Evolutionary conservation across 1,140 invertebrate species (phyloP), one percentile per base, ranked within the genome.

Genomic region (Polypedilum pembai): DNA sequence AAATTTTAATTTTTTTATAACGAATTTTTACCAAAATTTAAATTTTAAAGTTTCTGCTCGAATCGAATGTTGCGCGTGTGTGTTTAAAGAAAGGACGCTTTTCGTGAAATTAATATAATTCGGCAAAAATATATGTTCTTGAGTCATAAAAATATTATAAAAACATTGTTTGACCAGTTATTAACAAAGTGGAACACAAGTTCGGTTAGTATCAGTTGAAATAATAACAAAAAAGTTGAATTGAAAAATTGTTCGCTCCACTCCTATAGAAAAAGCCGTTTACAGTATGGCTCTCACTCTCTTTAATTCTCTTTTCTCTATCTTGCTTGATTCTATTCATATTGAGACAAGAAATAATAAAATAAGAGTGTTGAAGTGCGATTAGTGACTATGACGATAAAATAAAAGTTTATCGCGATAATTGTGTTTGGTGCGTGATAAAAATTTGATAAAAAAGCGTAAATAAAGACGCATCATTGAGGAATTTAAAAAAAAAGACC

Each of bases 351-450:
- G 24, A 33, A 33, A 33, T 33, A 33, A 33, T 33, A 33, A 33
- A 33, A 33, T 15, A n/a, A 15, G 45, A 56, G 45, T n/a, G 45
- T 56, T 5, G 24, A 56, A 56, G 12, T 15, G 12, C 10, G 10
- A 4, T 56, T 56, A 12, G 12, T n/a, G 45, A n/a, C 10, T 56
- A 56, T n/a, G 24, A 33, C 24, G 45, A 56, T 56, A 56, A 56
- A 56, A 56, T 56, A 56, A 56, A 12, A n/a, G 45, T n/a, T 56
- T n/a, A 56, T 56, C n/a, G 12, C n/a, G 45, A 56, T 56, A 56
- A 56, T n/a, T 56, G 4, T 56, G 12, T 56, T 56, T 56, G 12
- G 45, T 56, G n/a, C 24, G 24, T 33, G 24, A 33, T 33, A 33
- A 33, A 3, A 33, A 33, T 33, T 33, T 33, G 24, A 33, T 33